Base-by-base conservation (phyloP, 2,113 vertebrate genomes). In the Dermatemys mawii region DNA sequence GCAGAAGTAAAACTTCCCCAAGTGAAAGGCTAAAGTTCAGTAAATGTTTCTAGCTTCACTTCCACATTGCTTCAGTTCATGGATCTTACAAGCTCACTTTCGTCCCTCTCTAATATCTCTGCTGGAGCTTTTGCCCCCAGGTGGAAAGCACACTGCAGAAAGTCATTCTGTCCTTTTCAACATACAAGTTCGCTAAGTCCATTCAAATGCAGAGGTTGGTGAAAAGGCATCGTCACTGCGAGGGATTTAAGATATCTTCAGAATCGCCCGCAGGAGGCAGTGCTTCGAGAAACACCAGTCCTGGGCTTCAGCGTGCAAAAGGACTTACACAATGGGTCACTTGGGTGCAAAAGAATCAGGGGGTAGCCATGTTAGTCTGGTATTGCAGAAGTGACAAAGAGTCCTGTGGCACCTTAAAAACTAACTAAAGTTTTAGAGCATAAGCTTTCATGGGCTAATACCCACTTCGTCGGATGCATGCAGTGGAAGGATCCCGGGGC, bases 11-110 rank as follows among this genome's bases (percentile, higher is more conserved):
- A 81, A 88, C 81, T 92, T 88, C 86, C 81, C 83, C 57, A 0
- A 0, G 50, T 79, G 84, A 79, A 93, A 92, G 49, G 78, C 73
- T 90, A 53, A 85, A 90, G 67, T n/a, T 46, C 91, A 85, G 92
- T 35, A 2, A 24, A 44, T 82, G 78, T 91, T 95, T 96, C 84
- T 67, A 76, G 83, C 94, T 93, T 93, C 54, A 75, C 53, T 95
- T 92, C 84, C 83, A 32, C 13, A 35, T 81, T 90, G 32, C 0
- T 0, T 84, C 1, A 0, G 81, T 49, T 90, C 80, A 46, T 0
- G 0, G 78, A 88, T 86, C 81, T 93, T 84, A 76, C 67, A 92
- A 91, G 81, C 90, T 88, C 86, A 87, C 35, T 90, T 92, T 93
- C 76, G 21, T 44, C 92, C 19, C 79, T 19, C 35, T 86, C 70